Evolutionary conservation across 2,888 invertebrate genomes (phyloP).

Genomic region (Chrysodeixis includens): DNA sequence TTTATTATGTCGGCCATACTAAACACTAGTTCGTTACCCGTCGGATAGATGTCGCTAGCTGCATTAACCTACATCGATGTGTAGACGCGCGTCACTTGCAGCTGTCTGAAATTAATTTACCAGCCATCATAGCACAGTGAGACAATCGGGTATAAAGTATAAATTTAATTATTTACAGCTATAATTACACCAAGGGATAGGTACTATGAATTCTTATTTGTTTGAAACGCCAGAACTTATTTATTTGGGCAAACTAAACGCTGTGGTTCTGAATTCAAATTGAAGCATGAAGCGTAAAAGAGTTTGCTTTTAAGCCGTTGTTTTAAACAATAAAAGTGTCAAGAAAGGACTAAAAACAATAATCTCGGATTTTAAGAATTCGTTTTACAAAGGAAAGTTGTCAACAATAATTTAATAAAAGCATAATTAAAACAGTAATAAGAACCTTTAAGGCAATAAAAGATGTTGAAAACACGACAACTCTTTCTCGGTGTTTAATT

Average conservation of each 20-base stretch:
- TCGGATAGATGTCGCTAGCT: slow-evolving; percentile 80
- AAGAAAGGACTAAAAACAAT: too few relatives aligned
- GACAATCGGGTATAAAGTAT: slow-evolving; percentile 45
- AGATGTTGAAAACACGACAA: background rate
- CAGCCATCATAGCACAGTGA: slow-evolving; percentile 59
- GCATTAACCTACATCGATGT: slow-evolving; percentile 77
- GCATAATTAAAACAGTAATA: background rate
- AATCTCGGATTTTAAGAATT: background rate
- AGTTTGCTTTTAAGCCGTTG: background rate
- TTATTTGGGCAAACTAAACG: background rate
- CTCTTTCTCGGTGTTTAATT: slow-evolving; percentile 15
- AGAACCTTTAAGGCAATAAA: background rate
- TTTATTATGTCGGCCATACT: slow-evolving; percentile 47
- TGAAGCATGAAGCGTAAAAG: background rate
- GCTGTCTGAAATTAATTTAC: slow-evolving; percentile 79
- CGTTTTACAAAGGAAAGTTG: background rate
- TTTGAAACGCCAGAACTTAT: too few relatives aligned
- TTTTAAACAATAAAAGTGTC: too few relatives aligned
- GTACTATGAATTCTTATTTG: too few relatives aligned
- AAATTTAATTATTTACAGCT: slow-evolving; percentile 26
- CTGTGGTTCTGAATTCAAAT: background rate
- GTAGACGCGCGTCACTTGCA: slow-evolving; percentile 71
- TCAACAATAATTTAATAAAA: background rate
- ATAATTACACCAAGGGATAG: slow-evolving; percentile 12
- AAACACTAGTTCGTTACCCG: slow-evolving; percentile 67